Conservation (phyloP, 2,797 vertebrate species). For the Acanthurus leucopareius region DNA sequence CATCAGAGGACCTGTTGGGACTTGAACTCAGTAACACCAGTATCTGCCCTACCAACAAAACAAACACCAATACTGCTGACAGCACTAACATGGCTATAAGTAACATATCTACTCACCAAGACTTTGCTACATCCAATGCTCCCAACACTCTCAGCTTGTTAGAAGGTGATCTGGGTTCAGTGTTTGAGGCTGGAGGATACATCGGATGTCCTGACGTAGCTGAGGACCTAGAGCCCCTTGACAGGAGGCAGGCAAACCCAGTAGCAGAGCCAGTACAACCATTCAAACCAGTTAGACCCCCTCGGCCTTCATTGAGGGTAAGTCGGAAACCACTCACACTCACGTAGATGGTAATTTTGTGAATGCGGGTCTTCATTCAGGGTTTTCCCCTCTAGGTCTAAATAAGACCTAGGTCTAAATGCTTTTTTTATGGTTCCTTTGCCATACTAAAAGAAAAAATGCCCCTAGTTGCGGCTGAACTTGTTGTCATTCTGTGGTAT, state of each 20-base stretch:
- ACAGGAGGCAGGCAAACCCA: constrained; percentile 42
- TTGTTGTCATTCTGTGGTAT: too few species aligned
- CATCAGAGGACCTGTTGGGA: constrained; percentile 63
- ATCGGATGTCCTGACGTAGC: constrained; percentile 78
- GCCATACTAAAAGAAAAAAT: too few species aligned
- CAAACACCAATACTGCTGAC: constrained; percentile 37
- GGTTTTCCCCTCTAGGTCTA: not conserved
- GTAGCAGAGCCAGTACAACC: constrained; percentile 53
- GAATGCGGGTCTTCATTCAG: not conserved
- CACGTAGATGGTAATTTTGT: not conserved
- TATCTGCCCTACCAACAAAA: constrained; percentile 29
- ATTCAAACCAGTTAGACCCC: constrained; percentile 74
- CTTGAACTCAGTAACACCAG: constrained; percentile 46
- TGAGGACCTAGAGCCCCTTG: constrained; percentile 76
- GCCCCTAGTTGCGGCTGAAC: too few species aligned
- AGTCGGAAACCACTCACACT: constrained; percentile 38
- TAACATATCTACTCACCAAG: constrained; percentile 40
- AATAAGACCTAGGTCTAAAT: too few species aligned
- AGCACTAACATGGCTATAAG: constrained; percentile 14
- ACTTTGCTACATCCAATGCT: constrained; percentile 11
- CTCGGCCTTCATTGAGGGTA: constrained; percentile 81
- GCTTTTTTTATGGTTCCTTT: too few species aligned
- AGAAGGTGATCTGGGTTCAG: constrained; percentile 71
- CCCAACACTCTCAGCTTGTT: constrained; percentile 27
- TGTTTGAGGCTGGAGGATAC: constrained; percentile 79